Evolutionary conservation across 2,888 invertebrate species (phyloP).

Genomic region (Apoderus coryli): DNA sequence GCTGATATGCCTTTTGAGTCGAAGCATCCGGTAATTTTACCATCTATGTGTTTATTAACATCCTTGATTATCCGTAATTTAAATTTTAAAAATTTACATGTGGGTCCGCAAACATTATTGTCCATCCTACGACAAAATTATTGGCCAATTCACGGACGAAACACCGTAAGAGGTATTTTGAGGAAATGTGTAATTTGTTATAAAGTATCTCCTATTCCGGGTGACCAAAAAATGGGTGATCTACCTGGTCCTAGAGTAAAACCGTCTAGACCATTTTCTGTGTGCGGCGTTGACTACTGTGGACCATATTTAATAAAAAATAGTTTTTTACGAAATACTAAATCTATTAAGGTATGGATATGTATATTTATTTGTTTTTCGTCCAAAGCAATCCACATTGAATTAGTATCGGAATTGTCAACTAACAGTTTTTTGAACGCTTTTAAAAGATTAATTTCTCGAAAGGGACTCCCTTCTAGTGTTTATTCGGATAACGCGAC

Average conservation of each 20-base stretch:
- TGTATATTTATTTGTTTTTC: too few species aligned
- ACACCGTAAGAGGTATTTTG: not conserved
- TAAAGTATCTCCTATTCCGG: not conserved
- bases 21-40: not conserved
- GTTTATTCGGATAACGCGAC: too few species aligned
- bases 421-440: too few species aligned
- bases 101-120: not conserved
- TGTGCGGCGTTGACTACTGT: not conserved
- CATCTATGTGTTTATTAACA: not conserved
- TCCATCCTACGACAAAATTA: not conserved
- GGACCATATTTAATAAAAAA: not conserved
- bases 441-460: too few species aligned
- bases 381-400: too few species aligned
- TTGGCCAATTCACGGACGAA: not conserved
- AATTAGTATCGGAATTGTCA: too few species aligned
- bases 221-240: not conserved
- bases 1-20: not conserved
- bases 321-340: too few species aligned
- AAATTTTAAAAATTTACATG: not conserved
- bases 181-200: not conserved
- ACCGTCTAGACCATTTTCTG: not conserved
- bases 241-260: not conserved
- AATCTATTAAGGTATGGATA: too few species aligned
- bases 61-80: not conserved
- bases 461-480: too few species aligned